Conservation (phyloP, 2,113 vertebrate genomes). For the Furnarius figulus region DNA sequence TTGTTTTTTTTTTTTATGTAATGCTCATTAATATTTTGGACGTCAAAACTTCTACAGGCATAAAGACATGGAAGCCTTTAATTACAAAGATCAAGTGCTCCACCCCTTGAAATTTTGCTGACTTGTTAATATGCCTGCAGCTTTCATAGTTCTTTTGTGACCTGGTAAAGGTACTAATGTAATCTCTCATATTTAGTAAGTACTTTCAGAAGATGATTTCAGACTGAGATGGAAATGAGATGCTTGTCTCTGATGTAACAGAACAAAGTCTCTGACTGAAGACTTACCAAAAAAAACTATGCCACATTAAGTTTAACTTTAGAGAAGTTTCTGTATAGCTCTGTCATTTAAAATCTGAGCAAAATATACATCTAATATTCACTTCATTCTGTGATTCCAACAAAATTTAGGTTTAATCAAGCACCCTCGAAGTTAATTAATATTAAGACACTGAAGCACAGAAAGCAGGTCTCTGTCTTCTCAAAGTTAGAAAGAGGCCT, state of each 20-base stretch:
- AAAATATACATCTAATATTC: not conserved
- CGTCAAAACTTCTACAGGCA: not conserved
- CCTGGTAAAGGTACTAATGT: not conserved
- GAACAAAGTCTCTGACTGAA: not conserved
- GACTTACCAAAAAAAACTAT: not conserved
- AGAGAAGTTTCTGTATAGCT: not conserved
- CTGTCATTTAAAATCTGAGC: not conserved
- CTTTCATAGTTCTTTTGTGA: not conserved
- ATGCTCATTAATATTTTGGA: not conserved
- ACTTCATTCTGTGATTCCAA: not conserved
- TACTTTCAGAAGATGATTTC: not conserved
- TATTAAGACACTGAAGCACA: not conserved
- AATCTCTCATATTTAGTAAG: not conserved
- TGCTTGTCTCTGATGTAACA: not conserved
- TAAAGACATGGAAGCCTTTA: not conserved
- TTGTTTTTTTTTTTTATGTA: not conserved
- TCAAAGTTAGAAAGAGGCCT: not conserved
- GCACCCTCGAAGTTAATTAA: not conserved
- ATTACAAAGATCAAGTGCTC: not conserved
- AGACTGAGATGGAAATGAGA: not conserved
- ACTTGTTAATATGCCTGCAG: not conserved
- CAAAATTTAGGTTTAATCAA: not conserved
- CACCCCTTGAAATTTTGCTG: not conserved
- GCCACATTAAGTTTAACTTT: not conserved
- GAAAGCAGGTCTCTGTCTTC: not conserved